phyloP scores from a whole-genome alignment of 2,113 vertebrate species.

The Nycticebus coucang region DNA sequence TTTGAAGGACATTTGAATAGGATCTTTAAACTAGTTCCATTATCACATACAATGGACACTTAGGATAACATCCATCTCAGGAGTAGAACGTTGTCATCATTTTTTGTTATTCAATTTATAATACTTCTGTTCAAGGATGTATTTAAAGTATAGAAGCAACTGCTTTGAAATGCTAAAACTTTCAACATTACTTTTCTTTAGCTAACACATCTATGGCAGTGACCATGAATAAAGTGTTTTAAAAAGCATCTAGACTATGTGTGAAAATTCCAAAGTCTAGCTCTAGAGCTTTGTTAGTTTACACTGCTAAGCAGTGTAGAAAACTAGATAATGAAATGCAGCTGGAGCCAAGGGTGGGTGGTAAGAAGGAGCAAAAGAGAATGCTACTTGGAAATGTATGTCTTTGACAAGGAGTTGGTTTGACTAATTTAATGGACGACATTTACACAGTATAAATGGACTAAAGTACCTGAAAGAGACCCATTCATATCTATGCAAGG shows the following conservation, averaged over 20 bases:
- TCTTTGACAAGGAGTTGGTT: neutral
- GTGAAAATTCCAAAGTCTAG: neutral
- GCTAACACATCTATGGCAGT: neutral
- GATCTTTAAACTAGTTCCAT: neutral
- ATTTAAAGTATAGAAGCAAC: neutral
- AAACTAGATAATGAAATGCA: neutral
- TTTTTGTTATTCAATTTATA: neutral
- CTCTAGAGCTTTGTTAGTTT: neutral
- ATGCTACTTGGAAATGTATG: neutral
- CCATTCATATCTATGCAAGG: neutral
- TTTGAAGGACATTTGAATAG: neutral
- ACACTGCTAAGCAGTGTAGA: neutral
- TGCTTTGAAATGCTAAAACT: slow-evolving; percentile 1
- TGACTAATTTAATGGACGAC: neutral
- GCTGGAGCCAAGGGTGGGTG: neutral
- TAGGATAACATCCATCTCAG: neutral
- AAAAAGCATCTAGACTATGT: neutral
- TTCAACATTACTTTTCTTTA: neutral
- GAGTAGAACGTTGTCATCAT: neutral
- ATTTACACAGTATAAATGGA: neutral
- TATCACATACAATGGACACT: neutral
- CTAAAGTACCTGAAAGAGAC: neutral
- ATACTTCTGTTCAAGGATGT: neutral
- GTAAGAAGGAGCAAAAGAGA: neutral
- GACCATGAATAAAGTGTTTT: neutral